Base-by-base conservation (phyloP, 2,888 invertebrate genomes). In the Hirudinaria manillensis region DNA sequence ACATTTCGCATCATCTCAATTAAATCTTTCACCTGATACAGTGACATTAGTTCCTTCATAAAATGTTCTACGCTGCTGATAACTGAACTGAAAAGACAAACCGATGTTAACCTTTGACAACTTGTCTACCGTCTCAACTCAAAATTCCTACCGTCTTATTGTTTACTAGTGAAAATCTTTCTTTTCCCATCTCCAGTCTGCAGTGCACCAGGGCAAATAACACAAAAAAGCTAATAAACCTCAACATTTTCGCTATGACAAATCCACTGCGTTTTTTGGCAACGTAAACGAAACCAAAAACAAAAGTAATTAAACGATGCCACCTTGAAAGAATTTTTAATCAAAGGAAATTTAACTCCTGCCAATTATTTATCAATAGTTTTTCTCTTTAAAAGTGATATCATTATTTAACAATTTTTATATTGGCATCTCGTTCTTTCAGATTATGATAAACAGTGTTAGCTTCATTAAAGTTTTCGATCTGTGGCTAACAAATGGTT, bases 231-330 rank as follows among this genome's bases (percentile, higher is more conserved):
- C 7, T n/a, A 61, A 61, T 10, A 61, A 61, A 61, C 1, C 29
- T 7, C 61, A 61, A 21, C 61, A 27, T 61, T n/a, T 24, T 27
- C 29, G 29, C 45, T 7, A 10, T 7, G 16, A 45, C 3, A 45
- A 45, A 45, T 45, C 45, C 45, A 45, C 45, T 45, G 13, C 45
- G 29, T 24, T 61, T 61, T 27, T 19, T 61, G 61, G 29, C 61
- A 61, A 27, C 61, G 61, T 29, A 24, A 61, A 29, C 61, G 61
- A 27, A 61, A 61, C 24, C 61, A 61, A 24, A 29, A 61, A 61
- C 29, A 29, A 24, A 61, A 61, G 53, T 16, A 21, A 21, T 53
- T 24, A 61, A 56, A 61, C 19, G 24, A 61, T n/a, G 24, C 61
- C n/a, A 61, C 61, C 13, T 2, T 19, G 7, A 45, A 45, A 45